These are phyloP conservation scores for Chaetodon auriga DNA, from an alignment of 2,113 vertebrate genomes.

Conservation along the genomic window DNA sequence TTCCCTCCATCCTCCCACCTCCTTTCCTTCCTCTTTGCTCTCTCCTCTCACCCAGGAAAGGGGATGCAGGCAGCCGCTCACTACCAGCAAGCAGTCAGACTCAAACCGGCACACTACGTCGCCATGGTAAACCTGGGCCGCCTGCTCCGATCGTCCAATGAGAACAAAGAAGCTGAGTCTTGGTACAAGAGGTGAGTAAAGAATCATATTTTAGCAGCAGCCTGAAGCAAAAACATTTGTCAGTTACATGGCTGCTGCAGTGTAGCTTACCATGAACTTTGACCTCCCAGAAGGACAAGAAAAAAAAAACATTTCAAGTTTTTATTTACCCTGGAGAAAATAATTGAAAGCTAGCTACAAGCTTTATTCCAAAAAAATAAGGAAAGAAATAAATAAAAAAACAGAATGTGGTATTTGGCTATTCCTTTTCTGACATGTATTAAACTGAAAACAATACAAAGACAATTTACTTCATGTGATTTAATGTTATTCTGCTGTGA, in stretches of 20 bases:
- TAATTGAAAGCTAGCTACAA: background rate
- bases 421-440: too few species aligned
- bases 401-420: too few species aligned
- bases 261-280: background rate
- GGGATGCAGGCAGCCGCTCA: conserved; percentile 88
- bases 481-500: too few species aligned
- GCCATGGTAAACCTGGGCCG: conserved; percentile 98
- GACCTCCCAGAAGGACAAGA: background rate
- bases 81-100: conserved; percentile 92
- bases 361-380: too few species aligned
- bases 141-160: conserved; percentile 91
- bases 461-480: too few species aligned
- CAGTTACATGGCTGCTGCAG: background rate
- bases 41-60: conserved; percentile 81
- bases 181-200: conserved; percentile 93
- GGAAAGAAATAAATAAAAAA: too few species aligned
- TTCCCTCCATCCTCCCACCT: background rate
- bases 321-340: background rate
- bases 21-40: background rate
- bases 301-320: background rate
- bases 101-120: conserved; percentile 92
- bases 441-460: too few species aligned
- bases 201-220: background rate
- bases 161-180: conserved; percentile 90
- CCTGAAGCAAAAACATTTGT: background rate